phyloP scores from a whole-genome alignment of 2,797 vertebrate species.

The Enteromius mattozi region DNA sequence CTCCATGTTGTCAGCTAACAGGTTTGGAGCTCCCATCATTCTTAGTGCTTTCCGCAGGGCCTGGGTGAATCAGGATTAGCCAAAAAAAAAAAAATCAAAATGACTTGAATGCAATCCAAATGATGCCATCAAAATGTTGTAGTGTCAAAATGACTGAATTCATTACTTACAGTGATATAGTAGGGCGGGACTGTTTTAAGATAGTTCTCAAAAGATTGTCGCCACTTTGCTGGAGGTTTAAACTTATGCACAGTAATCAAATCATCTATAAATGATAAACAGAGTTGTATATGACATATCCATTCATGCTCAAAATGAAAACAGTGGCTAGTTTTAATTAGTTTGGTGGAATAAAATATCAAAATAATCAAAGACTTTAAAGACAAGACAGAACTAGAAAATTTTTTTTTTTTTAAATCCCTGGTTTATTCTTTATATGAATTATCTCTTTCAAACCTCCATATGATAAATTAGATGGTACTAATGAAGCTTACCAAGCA shows the following conservation, averaged over 20 bases:
- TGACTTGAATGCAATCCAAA: background rate
- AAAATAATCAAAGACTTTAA: background rate
- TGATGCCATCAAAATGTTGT: background rate
- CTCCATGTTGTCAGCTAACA: slow-evolving; percentile 96
- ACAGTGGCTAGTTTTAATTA: background rate
- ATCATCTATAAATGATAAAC: slow-evolving; percentile 81
- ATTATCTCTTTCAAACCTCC: background rate
- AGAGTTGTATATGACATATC: background rate
- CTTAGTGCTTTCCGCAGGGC: slow-evolving; percentile 97
- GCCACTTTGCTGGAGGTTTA: slow-evolving; percentile 97
- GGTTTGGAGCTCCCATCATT: slow-evolving; percentile 98
- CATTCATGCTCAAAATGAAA: background rate
- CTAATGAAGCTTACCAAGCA: slow-evolving; percentile 84
- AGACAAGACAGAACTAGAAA: background rate
- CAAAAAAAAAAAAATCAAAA: background rate
- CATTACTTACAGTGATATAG: slow-evolving; percentile 89
- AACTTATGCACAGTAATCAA: slow-evolving; percentile 99
- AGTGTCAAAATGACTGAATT: slow-evolving; percentile 16
- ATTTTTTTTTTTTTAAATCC: too few relatives aligned
- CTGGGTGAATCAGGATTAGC: slow-evolving; percentile 70
- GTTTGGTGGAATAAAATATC: background rate
- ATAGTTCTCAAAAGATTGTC: slow-evolving; percentile 96
- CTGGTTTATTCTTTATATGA: background rate
- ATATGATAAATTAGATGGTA: background rate
- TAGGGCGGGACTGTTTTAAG: slow-evolving; percentile 98